Evolutionary conservation across 2,888 invertebrate species (phyloP), one percentile per base, ranked within the genome.

Genomic region (Orthosia gracilis): DNA sequence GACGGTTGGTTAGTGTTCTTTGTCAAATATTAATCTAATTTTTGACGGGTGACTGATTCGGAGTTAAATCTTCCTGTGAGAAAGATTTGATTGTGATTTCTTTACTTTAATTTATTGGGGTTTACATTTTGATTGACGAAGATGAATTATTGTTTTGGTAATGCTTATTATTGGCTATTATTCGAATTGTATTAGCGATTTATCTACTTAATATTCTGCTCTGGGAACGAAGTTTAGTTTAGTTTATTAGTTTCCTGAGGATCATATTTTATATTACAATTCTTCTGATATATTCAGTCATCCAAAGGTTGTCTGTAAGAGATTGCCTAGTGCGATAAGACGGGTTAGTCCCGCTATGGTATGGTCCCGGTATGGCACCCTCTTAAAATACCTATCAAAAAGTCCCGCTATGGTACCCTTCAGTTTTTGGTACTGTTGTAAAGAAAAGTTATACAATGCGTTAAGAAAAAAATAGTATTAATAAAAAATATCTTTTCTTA

Each of bases 21-120:
- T 91, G 89, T 93, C 84, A 80, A 88, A 89, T 78, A 62, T 89
- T 89, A 93, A 94, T 91, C 91, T 89, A 92, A 94, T 95, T 91
- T 90, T 90, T 87, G 87, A 92, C 91, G 93, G 88, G 89, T 91
- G 91, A 92, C 74, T 93, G 94, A 92, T 89, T 87, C 71, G 13
- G 68, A 79, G 83, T 77, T 84, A 75, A 82, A 86, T 85, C 74
- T 88, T 91, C 86, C 89, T 91, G 88, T 93, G 93, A 91, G 92
- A 93, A 93, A 86, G 67, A 83, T 85, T 80, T 80, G 69, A 85
- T 82, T 83, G 81, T 85, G 64, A 52, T 72, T 70, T 50, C 73
- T 76, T 76, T 73, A 72, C 79, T 73, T 61, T 12, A 52, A 40
- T 58, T 72, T 70, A 57, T 73, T 72, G 11, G 21, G 31, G 26